These are phyloP conservation scores for Anoplophora glabripennis DNA, from an alignment of 1,140 invertebrate genomes.

Conservation along the genomic window DNA sequence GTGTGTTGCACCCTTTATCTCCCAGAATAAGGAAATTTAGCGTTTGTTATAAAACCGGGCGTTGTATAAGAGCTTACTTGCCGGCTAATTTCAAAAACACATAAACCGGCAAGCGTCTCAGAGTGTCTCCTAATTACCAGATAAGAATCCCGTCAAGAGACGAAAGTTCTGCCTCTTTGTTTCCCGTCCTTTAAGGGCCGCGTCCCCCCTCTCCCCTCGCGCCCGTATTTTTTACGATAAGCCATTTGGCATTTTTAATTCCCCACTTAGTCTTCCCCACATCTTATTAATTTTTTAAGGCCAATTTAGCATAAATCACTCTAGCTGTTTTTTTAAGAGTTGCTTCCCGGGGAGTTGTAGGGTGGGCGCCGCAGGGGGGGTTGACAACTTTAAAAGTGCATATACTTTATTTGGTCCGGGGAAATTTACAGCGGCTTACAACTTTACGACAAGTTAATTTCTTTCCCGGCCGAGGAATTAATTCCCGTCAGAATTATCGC, in stretches of 20 bases:
- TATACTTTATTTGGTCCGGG: too few species aligned
- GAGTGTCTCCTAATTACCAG: slow-evolving; percentile 17
- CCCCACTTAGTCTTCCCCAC: slow-evolving; percentile 13
- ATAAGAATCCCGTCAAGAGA: slow-evolving; percentile 9
- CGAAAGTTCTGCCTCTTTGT: slow-evolving; percentile 10
- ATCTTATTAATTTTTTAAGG: slow-evolving; percentile 16
- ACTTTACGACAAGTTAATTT: too few species aligned
- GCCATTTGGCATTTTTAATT: slow-evolving; percentile 17
- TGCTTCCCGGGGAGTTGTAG: too few species aligned
- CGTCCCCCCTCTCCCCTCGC: too few species aligned
- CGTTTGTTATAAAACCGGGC: background rate
- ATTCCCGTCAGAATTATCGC: too few species aligned
- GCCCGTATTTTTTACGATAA: slow-evolving; percentile 19
- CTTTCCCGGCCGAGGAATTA: too few species aligned
- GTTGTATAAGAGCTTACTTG: background rate
- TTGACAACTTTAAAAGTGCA: too few species aligned
- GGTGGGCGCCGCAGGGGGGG: too few species aligned
- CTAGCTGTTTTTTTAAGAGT: too few species aligned
- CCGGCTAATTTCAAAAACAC: slow-evolving; percentile 12
- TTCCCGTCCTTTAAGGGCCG: slow-evolving; percentile 3
- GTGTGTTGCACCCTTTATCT: too few species aligned
- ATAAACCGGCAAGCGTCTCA: slow-evolving; percentile 6
- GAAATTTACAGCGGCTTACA: too few species aligned
- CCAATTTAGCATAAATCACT: slow-evolving; percentile 17
- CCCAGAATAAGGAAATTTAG: too few species aligned